These are phyloP conservation scores for Rhineura floridana DNA, from an alignment of 2,113 vertebrate species.

Conservation along the genomic window DNA sequence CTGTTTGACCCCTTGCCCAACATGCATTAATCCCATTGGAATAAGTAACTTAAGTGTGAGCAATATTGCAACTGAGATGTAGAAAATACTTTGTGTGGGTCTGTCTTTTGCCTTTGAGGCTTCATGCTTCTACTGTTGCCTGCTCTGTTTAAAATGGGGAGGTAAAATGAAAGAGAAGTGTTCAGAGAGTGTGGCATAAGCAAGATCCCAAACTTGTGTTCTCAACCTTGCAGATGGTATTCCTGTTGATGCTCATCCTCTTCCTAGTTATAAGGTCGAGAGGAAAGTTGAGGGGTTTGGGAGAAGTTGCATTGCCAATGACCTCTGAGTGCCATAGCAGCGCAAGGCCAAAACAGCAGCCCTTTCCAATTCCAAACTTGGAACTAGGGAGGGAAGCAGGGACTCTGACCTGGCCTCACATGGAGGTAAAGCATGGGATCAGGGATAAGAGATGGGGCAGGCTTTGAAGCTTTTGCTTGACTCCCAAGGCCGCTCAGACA, in stretches of 20 bases:
- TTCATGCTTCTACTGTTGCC: background rate
- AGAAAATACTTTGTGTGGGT: background rate
- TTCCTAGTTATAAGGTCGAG: background rate
- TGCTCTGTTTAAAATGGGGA: background rate
- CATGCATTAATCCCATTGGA: background rate
- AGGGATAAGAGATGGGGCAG: background rate
- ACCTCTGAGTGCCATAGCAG: background rate
- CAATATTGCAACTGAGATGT: background rate
- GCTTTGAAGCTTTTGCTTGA: background rate
- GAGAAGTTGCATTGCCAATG: background rate
- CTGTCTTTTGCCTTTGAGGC: background rate
- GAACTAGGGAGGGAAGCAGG: background rate
- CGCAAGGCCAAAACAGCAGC: background rate
- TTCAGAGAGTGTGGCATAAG: background rate
- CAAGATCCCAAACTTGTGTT: background rate
- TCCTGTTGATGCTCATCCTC: too few relatives aligned
- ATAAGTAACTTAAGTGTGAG: background rate
- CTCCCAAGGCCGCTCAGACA: too few relatives aligned
- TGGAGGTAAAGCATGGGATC: background rate
- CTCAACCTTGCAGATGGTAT: background rate
- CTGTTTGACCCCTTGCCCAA: background rate
- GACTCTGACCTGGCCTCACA: background rate
- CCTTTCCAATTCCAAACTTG: background rate
- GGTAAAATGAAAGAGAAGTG: background rate
- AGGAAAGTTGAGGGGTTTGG: background rate